Evolutionary conservation across 1,140 invertebrate genomes (phyloP), one percentile per base, ranked within the genome.

Genomic region (Cephus cinctus): DNA sequence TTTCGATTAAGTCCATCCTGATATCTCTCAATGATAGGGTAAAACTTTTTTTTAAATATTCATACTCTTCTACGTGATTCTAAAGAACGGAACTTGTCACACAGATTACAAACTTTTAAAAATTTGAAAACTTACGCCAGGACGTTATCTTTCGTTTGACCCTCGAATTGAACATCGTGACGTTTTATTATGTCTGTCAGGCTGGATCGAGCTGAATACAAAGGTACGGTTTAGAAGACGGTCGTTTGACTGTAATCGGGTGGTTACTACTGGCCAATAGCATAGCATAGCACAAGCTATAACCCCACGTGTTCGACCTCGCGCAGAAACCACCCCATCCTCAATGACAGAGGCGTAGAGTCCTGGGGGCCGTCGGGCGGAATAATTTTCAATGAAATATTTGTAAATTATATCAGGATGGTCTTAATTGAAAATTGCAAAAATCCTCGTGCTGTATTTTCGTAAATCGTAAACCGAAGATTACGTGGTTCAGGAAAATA

Each of bases 151-250:
- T 36, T 9, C 19, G 34, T 36, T 15, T 36, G 19, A 36, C 34
- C 34, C 34, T 36, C 34, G 14, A 36, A 36, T 36, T 36, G 19
- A 36, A 36, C 34, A 36, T 36, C 2, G 19, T 36, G 5, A 9
- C 27, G 12, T 11, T 9, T 30, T 30, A 11, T 11, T 2, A 2
- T 9, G 12, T 9, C 9, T 30, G 8, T 8, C 9, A 9, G 27
- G 12, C 12, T 9, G 12, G 1, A 30, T 9, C 27, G 8, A 12
- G 8, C 8, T 30, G 8, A 30, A 30, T 12, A 12, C 12, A 9
- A 9, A 8, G 27, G 12, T 9, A 30, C 12, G 9, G 9, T 30
- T 30, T 30, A 30, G 9, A 9, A 8, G 8, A 11, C 4, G 12
- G 12, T 30, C 14, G 11, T 30, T 0, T 30, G 9, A 9, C 27